These are phyloP conservation scores for Acanthaster planci DNA, from an alignment of 35 echinoderm and acorn worm genomes.

Conservation along the genomic window DNA sequence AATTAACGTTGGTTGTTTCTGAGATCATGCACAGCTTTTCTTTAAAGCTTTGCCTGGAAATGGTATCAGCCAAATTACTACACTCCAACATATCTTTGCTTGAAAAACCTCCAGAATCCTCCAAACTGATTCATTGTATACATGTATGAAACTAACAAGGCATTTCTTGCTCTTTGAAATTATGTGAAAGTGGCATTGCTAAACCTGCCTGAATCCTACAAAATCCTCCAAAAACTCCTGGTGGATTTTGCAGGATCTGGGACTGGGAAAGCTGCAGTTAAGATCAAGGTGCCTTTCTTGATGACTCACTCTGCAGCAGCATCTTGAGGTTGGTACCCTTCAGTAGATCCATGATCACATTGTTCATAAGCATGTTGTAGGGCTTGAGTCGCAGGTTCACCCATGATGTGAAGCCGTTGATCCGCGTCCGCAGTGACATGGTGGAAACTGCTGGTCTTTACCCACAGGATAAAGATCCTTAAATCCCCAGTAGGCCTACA, in stretches of 20 bases:
- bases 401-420: conserved; percentile 96
- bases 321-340: conserved; percentile 97
- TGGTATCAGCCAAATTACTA: too few species aligned
- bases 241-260: not conserved
- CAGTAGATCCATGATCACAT: conserved; percentile 94
- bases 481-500: too few species aligned
- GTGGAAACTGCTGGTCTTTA: not conserved
- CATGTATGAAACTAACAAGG: too few species aligned
- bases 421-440: conserved; percentile 85
- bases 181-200: not conserved
- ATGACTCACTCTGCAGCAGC: conserved; percentile 87
- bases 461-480: too few species aligned
- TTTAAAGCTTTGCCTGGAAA: too few species aligned
- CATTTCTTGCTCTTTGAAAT: not conserved
- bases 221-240: too few species aligned
- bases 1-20: too few species aligned
- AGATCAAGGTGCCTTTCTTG: not conserved
- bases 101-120: too few species aligned
- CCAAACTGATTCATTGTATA: too few species aligned
- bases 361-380: conserved; percentile 85
- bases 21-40: too few species aligned
- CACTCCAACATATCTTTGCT: too few species aligned
- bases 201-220: not conserved
- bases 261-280: not conserved
- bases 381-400: conserved; percentile 84